Evolutionary conservation across 2,888 invertebrate species (phyloP).

Genomic region (Arenicola marina): DNA sequence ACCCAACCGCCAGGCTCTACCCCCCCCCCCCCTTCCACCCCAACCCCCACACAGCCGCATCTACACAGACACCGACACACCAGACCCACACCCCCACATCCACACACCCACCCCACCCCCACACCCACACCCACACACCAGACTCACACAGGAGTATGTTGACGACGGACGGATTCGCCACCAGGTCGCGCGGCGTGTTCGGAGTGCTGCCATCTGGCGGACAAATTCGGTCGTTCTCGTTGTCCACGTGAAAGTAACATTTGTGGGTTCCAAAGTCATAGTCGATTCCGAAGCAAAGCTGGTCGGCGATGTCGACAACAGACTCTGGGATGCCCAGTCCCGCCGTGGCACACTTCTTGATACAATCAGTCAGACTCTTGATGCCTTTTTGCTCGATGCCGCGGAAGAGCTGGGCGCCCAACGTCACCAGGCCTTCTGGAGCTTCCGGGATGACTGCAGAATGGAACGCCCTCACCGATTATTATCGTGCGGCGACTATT

Average conservation of each 20-base stretch:
- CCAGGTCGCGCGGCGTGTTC: conserved; percentile 10
- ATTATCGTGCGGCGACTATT: too few species aligned
- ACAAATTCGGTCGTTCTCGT: conserved; percentile 4
- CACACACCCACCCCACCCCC: too few species aligned
- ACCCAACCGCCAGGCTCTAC: too few species aligned
- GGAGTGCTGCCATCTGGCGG: conserved; percentile 6
- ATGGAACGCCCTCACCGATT: too few species aligned
- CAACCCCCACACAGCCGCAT: too few species aligned
- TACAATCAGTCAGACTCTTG: conserved; percentile 23
- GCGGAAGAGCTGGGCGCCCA: conserved; percentile 19
- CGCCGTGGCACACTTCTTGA: conserved; percentile 24
- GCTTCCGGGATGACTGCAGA: conserved; percentile 21
- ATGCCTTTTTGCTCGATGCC: conserved; percentile 27
- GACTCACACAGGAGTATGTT: conserved; percentile 28
- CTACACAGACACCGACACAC: too few species aligned
- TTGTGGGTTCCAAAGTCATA: conserved; percentile 28
- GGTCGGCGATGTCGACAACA: conserved; percentile 2
- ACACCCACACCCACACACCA: too few species aligned
- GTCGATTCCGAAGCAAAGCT: conserved; percentile 27
- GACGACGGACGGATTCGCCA: conserved; percentile 19
- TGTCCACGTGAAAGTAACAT: conserved; percentile 23
- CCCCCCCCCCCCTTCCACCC: too few species aligned
- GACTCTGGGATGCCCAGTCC: not conserved
- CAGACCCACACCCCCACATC: too few species aligned
- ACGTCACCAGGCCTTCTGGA: conserved; percentile 16